phyloP scores from a whole-genome alignment of 2,797 vertebrate genomes.

The Lepilemur septentrionalis region DNA sequence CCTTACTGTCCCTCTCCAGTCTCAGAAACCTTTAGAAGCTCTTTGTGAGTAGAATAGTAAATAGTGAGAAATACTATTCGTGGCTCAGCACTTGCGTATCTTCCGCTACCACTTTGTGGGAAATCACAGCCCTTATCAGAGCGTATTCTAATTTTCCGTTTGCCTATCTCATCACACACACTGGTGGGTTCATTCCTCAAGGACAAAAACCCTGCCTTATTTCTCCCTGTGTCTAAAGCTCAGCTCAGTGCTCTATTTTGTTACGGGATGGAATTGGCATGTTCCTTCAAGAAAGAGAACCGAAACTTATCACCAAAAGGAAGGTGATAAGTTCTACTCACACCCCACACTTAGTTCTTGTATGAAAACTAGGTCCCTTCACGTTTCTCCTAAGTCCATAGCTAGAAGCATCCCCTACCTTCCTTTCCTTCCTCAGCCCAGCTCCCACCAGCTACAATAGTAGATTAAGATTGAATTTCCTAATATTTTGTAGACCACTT shows the following conservation, averaged over 20 bases:
- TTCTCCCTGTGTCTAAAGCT: not conserved
- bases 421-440: not conserved
- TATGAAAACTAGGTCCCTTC: not conserved
- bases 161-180: not conserved
- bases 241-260: not conserved
- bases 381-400: not conserved
- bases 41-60: not conserved
- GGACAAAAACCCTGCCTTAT: not conserved
- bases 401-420: not conserved
- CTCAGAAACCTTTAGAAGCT: not conserved
- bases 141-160: not conserved
- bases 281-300: not conserved
- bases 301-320: not conserved
- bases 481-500: not conserved
- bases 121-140: not conserved
- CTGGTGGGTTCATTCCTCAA: not conserved
- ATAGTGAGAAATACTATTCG: not conserved
- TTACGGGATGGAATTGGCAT: not conserved
- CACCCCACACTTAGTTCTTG: not conserved
- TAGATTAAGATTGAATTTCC: constrained; percentile 32
- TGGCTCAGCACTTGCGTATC: rapidly evolving
- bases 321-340: not conserved
- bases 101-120: not conserved
- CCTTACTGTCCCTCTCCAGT: not conserved
- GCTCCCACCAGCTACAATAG: not conserved